Base-by-base conservation (phyloP, 1,140 invertebrate species). In the Hycleus cichorii region DNA sequence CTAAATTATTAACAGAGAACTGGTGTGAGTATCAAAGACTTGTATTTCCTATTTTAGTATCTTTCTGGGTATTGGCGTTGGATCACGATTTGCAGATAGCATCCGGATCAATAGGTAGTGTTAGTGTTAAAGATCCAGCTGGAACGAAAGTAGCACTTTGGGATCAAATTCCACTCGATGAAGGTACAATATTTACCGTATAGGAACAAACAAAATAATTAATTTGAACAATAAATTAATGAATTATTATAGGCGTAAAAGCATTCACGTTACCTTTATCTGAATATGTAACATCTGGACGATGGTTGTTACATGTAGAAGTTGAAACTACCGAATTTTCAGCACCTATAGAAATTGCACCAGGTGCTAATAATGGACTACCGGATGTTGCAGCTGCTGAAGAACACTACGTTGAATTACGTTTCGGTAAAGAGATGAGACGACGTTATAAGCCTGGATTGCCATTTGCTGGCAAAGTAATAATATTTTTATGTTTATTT, bases 321-420 rank as follows among this genome's bases (percentile, higher is more conserved):
- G 80, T 81, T n/a, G 81, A 81, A 8, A 65, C 68, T 3, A 74
- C 75, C 0, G 74, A 75, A 2, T 80, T 80, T 38, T 73, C 76
- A 2, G 68, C 75, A 0, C 68, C 72, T 3, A 72, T 80, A 9
- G 73, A 78, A 27, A 77, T 80, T 0, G 64, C 66, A n/a, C 65
- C 68, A 25, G 66, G 65, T 12, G 60, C 55, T 18, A 65, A 64
- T 27, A 46, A 60, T 32, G 65, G 68, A 40, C 51, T 68, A 25
- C 72, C 78, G 1, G 80, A 81, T 43, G 75, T 81, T 0, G 78
- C 81, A 2, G 81, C 81, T 8, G 81, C 80, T 38, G 82, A 84
- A 64, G 81, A 83, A 64, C 82, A 84, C 63, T 84, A 80, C 63
- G 83, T 84, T 1, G 81, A 84, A 62, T 72, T 84, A 44, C 69